Evolutionary conservation across 2,113 vertebrate species (phyloP).

Genomic region (Neogale vison): DNA sequence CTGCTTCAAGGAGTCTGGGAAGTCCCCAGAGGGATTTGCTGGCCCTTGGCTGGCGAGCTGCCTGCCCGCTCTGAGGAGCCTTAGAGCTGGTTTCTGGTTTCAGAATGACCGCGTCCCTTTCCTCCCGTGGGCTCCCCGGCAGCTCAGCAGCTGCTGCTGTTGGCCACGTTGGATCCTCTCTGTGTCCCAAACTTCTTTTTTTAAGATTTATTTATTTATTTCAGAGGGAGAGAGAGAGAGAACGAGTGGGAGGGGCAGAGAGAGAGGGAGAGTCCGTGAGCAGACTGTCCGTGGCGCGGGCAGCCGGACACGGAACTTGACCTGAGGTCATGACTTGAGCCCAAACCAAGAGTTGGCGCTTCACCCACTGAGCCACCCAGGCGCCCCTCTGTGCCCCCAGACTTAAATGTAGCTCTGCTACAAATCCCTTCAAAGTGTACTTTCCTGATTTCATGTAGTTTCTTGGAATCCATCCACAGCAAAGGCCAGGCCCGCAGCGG

Average conservation of each 20-base stretch:
- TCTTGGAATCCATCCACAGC: neutral
- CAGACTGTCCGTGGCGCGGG: accelerated
- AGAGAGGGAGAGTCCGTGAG: neutral
- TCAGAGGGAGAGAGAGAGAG: neutral
- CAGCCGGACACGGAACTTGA: neutral
- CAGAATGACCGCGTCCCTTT: neutral
- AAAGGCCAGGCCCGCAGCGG: neutral
- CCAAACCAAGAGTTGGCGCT: neutral
- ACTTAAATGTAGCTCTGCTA: neutral
- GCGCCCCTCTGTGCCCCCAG: neutral
- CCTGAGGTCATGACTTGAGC: neutral
- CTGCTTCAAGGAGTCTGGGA: neutral
- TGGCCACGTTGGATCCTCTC: too few species aligned
- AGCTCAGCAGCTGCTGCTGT: neutral
- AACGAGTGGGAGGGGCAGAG: neutral
- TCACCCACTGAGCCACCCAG: neutral
- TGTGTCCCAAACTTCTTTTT: neutral
- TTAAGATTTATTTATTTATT: neutral
- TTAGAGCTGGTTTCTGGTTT: neutral
- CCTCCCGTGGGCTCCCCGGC: neutral
- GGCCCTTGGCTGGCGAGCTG: neutral
- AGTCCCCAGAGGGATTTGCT: neutral
- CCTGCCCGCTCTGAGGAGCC: too few species aligned
- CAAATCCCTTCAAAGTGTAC: neutral
- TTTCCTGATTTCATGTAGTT: neutral